These are phyloP conservation scores for Strix aluco DNA, from an alignment of 2,113 vertebrate genomes.

Conservation along the genomic window DNA sequence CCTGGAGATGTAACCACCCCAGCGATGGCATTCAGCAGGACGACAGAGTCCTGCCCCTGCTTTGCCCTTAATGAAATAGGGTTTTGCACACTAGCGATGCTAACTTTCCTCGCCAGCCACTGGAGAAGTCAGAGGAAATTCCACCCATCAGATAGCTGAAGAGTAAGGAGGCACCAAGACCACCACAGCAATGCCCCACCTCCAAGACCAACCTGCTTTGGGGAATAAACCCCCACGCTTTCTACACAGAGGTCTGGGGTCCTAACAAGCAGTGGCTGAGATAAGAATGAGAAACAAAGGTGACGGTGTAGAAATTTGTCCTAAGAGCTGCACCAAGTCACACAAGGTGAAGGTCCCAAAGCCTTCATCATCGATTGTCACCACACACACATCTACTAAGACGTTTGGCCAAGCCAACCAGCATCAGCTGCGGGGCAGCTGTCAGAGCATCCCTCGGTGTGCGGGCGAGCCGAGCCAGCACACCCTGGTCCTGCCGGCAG, in stretches of 20 bases:
- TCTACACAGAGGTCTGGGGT: conserved; percentile 83
- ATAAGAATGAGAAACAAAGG: neutral
- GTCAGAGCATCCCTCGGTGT: neutral
- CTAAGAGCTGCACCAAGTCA: neutral
- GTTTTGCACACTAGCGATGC: rapidly evolving
- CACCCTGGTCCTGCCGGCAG: rapidly evolving
- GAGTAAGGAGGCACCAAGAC: neutral
- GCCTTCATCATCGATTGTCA: neutral
- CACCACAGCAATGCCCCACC: conserved; percentile 23
- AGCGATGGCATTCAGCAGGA: neutral
- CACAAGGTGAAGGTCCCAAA: rapidly evolving
- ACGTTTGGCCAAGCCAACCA: neutral
- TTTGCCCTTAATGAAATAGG: neutral
- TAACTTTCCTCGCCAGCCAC: neutral
- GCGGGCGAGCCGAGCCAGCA: rapidly evolving
- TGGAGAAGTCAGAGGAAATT: conserved; percentile 17
- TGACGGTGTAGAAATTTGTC: neutral
- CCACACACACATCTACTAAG: neutral
- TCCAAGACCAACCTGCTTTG: conserved; percentile 83
- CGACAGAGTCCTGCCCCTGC: neutral
- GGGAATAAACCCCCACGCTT: conserved; percentile 85
- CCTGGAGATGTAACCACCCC: neutral
- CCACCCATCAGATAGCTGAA: neutral
- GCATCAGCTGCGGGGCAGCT: neutral
- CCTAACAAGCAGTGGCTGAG: conserved; percentile 77